Percentiles rank a stretch among this genome's conserved stretches.
phyloP scores from a whole-genome alignment of 2,888 invertebrate genomes.

The Monochamus alternatus region DNA sequence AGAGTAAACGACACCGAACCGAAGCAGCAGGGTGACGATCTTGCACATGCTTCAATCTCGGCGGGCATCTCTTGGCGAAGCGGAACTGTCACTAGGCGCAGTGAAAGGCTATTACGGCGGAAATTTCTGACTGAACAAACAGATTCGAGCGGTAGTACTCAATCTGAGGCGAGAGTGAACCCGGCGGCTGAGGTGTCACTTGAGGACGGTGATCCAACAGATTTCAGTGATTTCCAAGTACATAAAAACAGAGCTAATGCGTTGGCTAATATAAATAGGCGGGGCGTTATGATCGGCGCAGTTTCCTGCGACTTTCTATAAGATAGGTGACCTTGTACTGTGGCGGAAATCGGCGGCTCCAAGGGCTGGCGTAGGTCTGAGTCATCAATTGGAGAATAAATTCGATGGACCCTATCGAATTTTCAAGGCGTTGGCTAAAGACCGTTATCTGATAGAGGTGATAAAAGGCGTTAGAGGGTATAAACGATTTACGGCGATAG shows the following conservation, averaged over 20 bases:
- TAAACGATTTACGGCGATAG: neutral
- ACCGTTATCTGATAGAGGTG: neutral
- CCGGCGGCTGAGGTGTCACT: neutral
- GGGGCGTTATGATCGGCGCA: neutral
- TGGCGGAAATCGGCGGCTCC: constrained; percentile 1
- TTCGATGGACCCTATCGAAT: neutral
- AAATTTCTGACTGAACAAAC: neutral
- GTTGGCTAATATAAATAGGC: neutral
- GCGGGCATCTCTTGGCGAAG: neutral
- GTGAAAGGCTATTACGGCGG: neutral
- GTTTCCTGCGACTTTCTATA: neutral
- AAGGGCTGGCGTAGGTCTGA: neutral
- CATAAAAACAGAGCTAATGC: neutral
- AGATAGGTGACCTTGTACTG: constrained; percentile 2
- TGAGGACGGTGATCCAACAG: neutral
- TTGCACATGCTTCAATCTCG: neutral
- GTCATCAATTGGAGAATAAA: constrained; percentile 6
- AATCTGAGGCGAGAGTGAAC: neutral
- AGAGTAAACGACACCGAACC: neutral
- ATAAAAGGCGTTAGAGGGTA: neutral
- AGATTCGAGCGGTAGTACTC: neutral
- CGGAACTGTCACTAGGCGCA: neutral
- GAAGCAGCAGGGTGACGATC: constrained; percentile 8
- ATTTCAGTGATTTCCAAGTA: neutral
- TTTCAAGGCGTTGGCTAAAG: neutral